Evolutionary conservation across 2,113 vertebrate genomes (phyloP), one percentile per base, ranked within the genome.

Genomic region (Potamarius usumacintae): DNA sequence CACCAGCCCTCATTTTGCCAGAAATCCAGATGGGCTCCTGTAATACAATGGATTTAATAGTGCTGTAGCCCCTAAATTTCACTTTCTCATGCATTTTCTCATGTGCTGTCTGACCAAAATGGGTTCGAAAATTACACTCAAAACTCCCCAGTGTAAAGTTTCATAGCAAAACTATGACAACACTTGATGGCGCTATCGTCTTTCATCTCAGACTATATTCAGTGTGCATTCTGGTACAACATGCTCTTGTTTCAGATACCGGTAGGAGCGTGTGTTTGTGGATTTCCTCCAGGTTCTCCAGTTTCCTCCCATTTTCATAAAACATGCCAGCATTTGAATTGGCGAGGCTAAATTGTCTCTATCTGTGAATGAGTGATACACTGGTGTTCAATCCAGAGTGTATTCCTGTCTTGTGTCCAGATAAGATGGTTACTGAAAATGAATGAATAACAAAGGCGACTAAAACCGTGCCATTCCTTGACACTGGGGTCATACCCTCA

Each of bases 1-100:
- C 78, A 87, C 83, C 86, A 78, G 72, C 78, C 62, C 90, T 92
- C 89, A 90, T 89, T 92, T 89, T 57, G 71, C 27, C 85, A 82
- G 63, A 74, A 62, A 57, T 52, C 86, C 74, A 83, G 20, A 79
- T 88, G 87, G 42, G 84, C 34, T 58, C 42, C 85, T 76, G 81
- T 63, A 87, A 87, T 77, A 85, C 80, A 85, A 76, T 83, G 27
- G 52, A 84, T 86, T 85, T 88, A 86, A 89, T 87, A 81, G 22
- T 86, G 86, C 52, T 34, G 30, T n/a, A 30, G 85, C 48, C 86
- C 27, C 77, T 83, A 65, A 77, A 85, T 78, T 86, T 89, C 48
- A 84, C 81, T 69, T 84, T 71, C 63, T 53, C 25, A 18, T 58
- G 77, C 17, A 12, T n/a, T 84, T 62, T 88, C 57, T 63, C 25